Evolutionary conservation across 2,888 invertebrate species (phyloP).

Genomic region (Rhyacophila evoluta): DNA sequence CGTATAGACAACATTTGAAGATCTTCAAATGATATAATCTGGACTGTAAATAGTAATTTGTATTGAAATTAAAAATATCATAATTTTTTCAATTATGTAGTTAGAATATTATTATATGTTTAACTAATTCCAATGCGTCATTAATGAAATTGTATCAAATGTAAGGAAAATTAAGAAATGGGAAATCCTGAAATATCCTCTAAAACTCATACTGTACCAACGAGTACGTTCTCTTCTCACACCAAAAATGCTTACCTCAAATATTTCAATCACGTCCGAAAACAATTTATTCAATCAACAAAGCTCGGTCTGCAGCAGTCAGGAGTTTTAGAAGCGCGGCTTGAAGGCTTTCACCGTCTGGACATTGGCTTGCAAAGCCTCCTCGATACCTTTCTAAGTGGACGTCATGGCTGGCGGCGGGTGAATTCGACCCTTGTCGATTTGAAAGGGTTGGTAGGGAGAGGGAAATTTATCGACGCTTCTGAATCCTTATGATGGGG

Average conservation of each 20-base stretch:
- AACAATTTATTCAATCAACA: neutral
- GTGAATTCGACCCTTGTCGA: conserved; percentile 14
- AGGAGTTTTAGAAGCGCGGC: neutral
- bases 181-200: too few species aligned
- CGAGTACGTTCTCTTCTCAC: too few species aligned
- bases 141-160: too few species aligned
- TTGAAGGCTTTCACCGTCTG: conserved; percentile 17
- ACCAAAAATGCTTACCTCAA: neutral
- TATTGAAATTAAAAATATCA: too few species aligned
- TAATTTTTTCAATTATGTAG: too few species aligned
- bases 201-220: too few species aligned
- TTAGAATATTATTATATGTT: too few species aligned
- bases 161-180: too few species aligned
- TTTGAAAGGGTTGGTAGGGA: neutral
- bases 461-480: conserved; percentile 7
- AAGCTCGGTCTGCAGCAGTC: neutral
- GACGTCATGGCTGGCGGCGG: conserved; percentile 7
- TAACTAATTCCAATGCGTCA: too few species aligned
- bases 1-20: too few species aligned
- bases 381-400: conserved; percentile 22
- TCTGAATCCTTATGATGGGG: conserved; percentile 16
- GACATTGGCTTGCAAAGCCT: conserved; percentile 19
- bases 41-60: too few species aligned
- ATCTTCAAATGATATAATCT: too few species aligned
- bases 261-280: neutral